These are phyloP conservation scores for Peromyscus maniculatus DNA, from an alignment of 2,113 vertebrate species.

Conservation along the genomic window DNA sequence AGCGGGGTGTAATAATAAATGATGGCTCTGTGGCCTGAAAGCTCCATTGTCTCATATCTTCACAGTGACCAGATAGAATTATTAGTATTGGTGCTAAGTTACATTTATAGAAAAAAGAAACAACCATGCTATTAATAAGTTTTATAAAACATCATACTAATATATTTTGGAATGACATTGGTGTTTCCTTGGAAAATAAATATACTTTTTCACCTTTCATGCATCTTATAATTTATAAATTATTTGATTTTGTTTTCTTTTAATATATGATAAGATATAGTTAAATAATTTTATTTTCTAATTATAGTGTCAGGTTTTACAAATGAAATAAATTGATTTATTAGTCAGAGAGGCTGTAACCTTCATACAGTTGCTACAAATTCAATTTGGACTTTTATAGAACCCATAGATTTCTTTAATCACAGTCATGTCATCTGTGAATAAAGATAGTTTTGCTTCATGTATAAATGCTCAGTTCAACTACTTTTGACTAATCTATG, in stretches of 20 bases:
- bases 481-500: neutral
- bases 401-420: neutral
- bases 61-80: neutral
- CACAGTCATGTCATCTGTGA: neutral
- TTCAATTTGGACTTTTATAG: conserved; percentile 1
- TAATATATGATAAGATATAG: neutral
- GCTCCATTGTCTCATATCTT: neutral
- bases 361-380: neutral
- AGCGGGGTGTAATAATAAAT: neutral
- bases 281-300: conserved; percentile 24
- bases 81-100: neutral
- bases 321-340: neutral
- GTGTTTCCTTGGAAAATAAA: neutral
- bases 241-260: neutral
- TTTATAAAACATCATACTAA: neutral
- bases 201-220: neutral
- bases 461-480: neutral
- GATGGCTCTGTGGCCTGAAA: neutral
- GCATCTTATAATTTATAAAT: neutral
- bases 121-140: neutral
- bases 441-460: neutral
- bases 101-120: neutral
- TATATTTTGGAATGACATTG: neutral
- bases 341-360: neutral
- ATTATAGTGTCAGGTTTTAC: neutral